Base-by-base conservation (phyloP, 1,140 invertebrate species). In the Drosophila dunni region DNA sequence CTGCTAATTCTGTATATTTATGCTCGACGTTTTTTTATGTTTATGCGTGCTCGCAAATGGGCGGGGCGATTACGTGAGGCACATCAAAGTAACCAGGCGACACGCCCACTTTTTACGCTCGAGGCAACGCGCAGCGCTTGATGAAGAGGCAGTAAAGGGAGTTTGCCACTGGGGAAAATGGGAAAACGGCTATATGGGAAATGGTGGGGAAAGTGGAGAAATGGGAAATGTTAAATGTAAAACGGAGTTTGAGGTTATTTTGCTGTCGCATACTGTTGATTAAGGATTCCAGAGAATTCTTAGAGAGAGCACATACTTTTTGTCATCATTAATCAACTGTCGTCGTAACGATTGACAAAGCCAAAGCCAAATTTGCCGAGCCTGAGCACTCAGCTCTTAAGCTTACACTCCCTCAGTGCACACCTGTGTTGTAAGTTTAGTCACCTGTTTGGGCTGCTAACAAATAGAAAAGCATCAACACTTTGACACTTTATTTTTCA, bases 261-360 rank as follows among this genome's bases (percentile, higher is more conserved):
- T 56, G 64, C 58, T 81, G 79, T 76, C 83, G 54, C 79, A 82
- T 79, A 78, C 34, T 88, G 79, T 79, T 86, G 82, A 86, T 86
- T 86, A 86, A 88, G 79, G 67, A 54, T 57, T 15, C 42, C 65
- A 69, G 15, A 53, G 5, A 4, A 29, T 29, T 29, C 24, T 29
- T 1, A 15, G 20, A 63, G 61, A 46, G 63, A 42, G 62, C 64
- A 66, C 44, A 78, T 76, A 65, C 83, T 79, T 83, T 86, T 86
- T 86, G 83, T 88, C 79, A 83, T 86, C 83, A 88, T 86, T 86
- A 86, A 86, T 86, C 83, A 86, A 78, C 79, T 80, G 83, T 58
- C 76, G 69, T 66, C 83, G 70, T 77, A 76, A 76, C 72, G 73
- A 88, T 83, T 66, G 76, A 83, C 83, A 79, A 78, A 88, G 79